phyloP scores from a whole-genome alignment of 2,797 vertebrate species.

The Scolopax bukidnonensis region DNA sequence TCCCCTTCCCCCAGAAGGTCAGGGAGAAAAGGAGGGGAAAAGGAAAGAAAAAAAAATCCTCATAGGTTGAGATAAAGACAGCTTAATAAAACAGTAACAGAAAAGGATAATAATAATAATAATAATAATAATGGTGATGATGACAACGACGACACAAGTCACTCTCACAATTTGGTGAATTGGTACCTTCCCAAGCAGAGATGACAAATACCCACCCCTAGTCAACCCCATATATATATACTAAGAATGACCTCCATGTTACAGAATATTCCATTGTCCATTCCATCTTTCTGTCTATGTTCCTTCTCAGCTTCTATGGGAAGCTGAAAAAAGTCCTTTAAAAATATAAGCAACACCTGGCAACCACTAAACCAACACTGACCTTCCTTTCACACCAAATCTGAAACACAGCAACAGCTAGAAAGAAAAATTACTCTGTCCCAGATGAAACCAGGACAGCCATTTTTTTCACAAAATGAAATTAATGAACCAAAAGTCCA shows the following conservation, averaged over 20 bases:
- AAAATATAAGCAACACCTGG: not conserved
- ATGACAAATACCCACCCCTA: not conserved
- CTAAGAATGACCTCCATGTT: not conserved
- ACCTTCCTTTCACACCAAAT: not conserved
- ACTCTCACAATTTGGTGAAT: not conserved
- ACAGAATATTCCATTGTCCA: not conserved
- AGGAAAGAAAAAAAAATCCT: not conserved
- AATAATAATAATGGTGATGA: not conserved
- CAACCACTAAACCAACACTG: not conserved
- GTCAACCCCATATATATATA: not conserved
- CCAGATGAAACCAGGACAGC: not conserved
- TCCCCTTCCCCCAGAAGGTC: not conserved
- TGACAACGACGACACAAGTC: not conserved
- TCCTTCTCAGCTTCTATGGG: not conserved
- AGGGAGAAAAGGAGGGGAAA: not conserved
- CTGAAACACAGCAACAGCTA: not conserved
- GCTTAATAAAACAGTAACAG: not conserved
- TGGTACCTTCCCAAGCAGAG: not conserved
- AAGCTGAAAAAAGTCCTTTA: not conserved
- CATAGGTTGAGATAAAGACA: not conserved
- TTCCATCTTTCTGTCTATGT: not conserved
- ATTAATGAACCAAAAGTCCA: not conserved
- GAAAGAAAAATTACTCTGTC: not conserved
- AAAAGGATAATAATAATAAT: not conserved
- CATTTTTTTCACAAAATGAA: not conserved